Evolutionary conservation across 2,113 vertebrate species (phyloP).

Genomic region (Epinephelus moara): DNA sequence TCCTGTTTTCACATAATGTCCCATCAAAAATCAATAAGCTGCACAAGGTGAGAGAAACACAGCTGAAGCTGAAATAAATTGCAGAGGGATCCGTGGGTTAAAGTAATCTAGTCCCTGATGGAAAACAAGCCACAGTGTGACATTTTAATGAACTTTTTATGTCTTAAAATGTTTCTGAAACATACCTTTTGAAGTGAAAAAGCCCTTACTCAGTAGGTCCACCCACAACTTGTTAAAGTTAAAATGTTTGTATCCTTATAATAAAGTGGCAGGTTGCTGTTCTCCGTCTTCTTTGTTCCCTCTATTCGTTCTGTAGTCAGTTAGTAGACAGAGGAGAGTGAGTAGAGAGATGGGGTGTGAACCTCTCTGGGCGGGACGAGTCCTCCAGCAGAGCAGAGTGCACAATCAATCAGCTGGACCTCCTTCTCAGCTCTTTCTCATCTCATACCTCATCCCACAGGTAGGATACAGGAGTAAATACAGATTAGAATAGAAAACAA

Average conservation of each 20-base stretch:
- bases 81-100: not conserved
- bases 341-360: slow-evolving; percentile 25
- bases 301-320: not conserved
- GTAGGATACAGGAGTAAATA: not conserved
- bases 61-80: not conserved
- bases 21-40: not conserved
- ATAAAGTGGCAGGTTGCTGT: not conserved
- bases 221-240: not conserved
- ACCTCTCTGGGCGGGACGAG: slow-evolving; percentile 3
- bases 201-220: not conserved
- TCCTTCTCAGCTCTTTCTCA: slow-evolving; percentile 20
- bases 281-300: not conserved
- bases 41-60: not conserved
- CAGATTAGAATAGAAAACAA: not conserved
- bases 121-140: not conserved
- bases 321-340: not conserved
- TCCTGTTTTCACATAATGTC: not conserved
- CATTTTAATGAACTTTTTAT: not conserved
- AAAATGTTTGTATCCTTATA: not conserved
- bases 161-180: not conserved
- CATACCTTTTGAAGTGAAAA: slow-evolving; percentile 46
- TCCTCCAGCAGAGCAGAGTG: slow-evolving; percentile 2
- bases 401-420: not conserved
- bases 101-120: not conserved
- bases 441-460: not conserved